Evolutionary conservation across 53 echinoderm and acorn worm species (phyloP).

Genomic region (Patiria pectinifera): DNA sequence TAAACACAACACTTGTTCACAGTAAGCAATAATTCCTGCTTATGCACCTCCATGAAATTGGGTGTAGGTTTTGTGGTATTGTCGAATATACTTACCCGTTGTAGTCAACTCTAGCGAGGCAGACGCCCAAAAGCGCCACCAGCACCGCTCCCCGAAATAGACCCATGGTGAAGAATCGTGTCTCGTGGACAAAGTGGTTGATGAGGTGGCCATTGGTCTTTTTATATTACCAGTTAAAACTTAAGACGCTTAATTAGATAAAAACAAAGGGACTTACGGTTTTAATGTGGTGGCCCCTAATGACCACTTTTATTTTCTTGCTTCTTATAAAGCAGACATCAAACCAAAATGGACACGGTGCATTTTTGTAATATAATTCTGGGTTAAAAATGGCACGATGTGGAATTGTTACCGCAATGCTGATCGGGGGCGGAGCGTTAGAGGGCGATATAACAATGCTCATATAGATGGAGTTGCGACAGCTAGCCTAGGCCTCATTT

Average conservation of each 20-base stretch:
- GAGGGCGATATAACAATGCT: too few relatives aligned
- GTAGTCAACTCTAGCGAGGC: conserved; percentile 20
- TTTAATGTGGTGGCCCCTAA: background rate
- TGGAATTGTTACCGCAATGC: too few relatives aligned
- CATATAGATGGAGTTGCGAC: too few relatives aligned
- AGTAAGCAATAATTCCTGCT: too few relatives aligned
- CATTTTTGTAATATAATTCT: too few relatives aligned
- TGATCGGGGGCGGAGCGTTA: too few relatives aligned
- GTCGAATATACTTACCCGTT: conserved; percentile 17
- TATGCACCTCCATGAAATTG: too few relatives aligned
- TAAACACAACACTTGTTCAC: too few relatives aligned
- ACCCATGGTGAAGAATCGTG: conserved; percentile 9
- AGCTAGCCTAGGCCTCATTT: too few relatives aligned
- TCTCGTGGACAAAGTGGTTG: background rate
- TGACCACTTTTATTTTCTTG: background rate
- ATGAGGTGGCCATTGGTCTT: background rate
- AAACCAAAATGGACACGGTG: too few relatives aligned
- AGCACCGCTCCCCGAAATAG: conserved; percentile 17
- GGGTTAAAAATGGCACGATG: too few relatives aligned
- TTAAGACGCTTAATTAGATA: background rate
- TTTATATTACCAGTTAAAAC: background rate
- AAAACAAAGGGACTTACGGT: background rate
- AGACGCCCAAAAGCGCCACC: conserved; percentile 1
- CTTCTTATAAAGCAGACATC: too few relatives aligned
- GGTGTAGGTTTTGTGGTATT: background rate